Percentiles rank a stretch among this genome's conserved stretches.
Conservation (phyloP, 2,797 vertebrate species). For the Scleropages formosus region DNA sequence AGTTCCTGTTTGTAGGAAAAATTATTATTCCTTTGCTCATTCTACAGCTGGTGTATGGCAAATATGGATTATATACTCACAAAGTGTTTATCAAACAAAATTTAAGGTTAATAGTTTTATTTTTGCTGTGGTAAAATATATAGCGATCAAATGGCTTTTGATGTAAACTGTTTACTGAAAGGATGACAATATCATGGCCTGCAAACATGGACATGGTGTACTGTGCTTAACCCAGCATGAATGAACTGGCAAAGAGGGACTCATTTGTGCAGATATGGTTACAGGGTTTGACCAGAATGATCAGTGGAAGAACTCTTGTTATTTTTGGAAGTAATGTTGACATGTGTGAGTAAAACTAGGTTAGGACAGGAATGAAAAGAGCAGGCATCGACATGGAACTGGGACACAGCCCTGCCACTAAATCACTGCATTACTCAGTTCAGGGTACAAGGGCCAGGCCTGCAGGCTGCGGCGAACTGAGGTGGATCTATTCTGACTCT, state of each 20-base stretch:
- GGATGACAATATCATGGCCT: conserved; percentile 41
- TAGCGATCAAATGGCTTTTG: not conserved
- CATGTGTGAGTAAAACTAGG: conserved; percentile 37
- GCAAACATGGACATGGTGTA: conserved; percentile 15
- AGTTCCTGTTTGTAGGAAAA: not conserved
- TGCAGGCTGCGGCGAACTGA: not conserved
- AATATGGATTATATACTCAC: conserved; percentile 1
- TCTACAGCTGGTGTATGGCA: conserved; percentile 17
- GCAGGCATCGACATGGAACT: not conserved
- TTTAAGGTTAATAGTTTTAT: too few species aligned
- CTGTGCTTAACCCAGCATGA: conserved; percentile 14
- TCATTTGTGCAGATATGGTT: conserved; percentile 4
- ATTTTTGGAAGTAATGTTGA: conserved; percentile 52
- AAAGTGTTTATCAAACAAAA: not conserved
- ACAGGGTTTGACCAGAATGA: not conserved
- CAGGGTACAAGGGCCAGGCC: conserved; percentile 17
- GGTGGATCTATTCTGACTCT: not conserved
- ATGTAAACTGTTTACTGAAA: not conserved
- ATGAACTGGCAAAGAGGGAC: conserved; percentile 29
- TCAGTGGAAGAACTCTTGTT: conserved; percentile 21
- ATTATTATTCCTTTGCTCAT: not conserved
- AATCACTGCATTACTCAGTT: conserved; percentile 29
- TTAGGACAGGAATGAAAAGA: conserved; percentile 30
- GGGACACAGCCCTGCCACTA: conserved; percentile 5
- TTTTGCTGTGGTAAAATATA: not conserved